Base-by-base conservation (phyloP, 2,888 invertebrate species). In the Idaea biselata region DNA sequence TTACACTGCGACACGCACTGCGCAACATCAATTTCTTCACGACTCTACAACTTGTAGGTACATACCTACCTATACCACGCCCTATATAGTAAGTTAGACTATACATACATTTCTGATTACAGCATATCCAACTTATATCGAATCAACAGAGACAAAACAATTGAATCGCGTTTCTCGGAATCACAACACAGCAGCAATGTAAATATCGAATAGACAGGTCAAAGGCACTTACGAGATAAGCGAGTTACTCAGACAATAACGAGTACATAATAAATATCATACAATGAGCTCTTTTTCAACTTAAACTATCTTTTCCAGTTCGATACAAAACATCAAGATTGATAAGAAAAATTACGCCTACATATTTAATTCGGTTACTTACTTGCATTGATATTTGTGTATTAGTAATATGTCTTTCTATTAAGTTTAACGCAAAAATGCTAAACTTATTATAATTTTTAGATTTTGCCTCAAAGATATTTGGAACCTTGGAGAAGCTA, bases 211-310 rank as follows among this genome's bases (percentile, higher is more conserved):
- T 74, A 73, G 81, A 76, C 82, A 81, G 87, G 88, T 89, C 89
- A 89, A 77, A 79, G 81, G 80, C 83, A 87, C 80, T 82, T 78
- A 44, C 8, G 80, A 76, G 87, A 88, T 88, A 88, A 87, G 81
- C 72, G 66, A 75, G 68, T 71, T 71, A 75, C 78, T 77, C 75
- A 25, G 25, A 75, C 73, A 64, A 58, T 63, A 65, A 64, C 62
- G 70, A 73, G 14, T 44, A 14, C 14, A 3, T 25, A 25, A 25
- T 25, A 25, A 25, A 25, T 44, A 44, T 44, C 44, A 44, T 44
- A 44, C 44, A 44, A 44, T 44, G 44, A 44, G 44, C 44, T 44
- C 44, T 44, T 44, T 44, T 44, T 14, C 11, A 14, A 44, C 44
- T 11, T 11, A 71, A 72, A 73, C 68, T 68, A 67, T 70, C 68